Percentiles rank a stretch among this genome's conserved stretches.
Conservation (phyloP, 2,797 vertebrate genomes). For the Tamandua tetradactyla region DNA sequence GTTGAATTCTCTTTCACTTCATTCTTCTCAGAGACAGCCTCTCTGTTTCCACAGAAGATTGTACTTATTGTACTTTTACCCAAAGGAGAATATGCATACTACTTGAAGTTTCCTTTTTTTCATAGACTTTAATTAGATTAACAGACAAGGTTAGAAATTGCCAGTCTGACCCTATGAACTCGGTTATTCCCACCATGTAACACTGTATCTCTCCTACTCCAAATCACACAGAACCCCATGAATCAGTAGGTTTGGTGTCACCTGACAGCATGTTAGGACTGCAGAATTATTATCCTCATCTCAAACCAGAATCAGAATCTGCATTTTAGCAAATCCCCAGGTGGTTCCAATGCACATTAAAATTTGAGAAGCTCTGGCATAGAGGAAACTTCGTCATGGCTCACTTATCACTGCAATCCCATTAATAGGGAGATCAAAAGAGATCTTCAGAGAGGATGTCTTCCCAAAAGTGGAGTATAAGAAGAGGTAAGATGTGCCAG, state of each 20-base stretch:
- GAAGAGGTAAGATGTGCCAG: neutral
- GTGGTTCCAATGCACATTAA: neutral
- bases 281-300: neutral
- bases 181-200: neutral
- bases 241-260: neutral
- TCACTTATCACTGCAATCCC: neutral
- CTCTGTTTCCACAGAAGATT: neutral
- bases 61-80: neutral
- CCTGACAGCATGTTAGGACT: neutral
- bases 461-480: neutral
- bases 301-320: constrained; percentile 15
- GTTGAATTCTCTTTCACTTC: neutral
- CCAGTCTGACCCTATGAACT: neutral
- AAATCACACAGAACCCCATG: too few relatives aligned
- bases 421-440: neutral
- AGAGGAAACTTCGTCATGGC: neutral
- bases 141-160: neutral
- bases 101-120: neutral
- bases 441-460: neutral
- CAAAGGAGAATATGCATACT: neutral
- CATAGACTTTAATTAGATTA: neutral
- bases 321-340: neutral
- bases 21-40: neutral
- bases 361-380: neutral
- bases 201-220: neutral